A percentile compares a stretch with the other conserved stretches of the same genome.
Evolutionary conservation across 1,140 invertebrate genomes (phyloP).

Genomic region (Mesaphorura yosii): DNA sequence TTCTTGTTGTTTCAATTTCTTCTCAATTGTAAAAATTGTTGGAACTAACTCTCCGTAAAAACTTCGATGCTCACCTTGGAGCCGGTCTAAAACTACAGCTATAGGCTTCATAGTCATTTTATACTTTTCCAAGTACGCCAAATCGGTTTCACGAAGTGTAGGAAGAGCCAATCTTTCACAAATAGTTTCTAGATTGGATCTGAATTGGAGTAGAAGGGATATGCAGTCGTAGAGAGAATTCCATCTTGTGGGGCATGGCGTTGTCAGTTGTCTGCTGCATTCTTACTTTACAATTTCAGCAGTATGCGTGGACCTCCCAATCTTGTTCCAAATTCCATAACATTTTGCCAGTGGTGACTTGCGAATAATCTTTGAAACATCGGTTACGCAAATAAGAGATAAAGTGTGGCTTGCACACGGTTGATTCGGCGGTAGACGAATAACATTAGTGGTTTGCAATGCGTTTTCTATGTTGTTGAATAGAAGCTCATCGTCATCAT

Average conservation of each 20-base stretch:
- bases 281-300: constrained; percentile 4
- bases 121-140: constrained; percentile 4
- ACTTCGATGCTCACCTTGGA: constrained; percentile 6
- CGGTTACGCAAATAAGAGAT: neutral
- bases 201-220: neutral
- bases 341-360: constrained; percentile 9
- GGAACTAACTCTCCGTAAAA: constrained; percentile 12
- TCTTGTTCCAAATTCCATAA: constrained; percentile 6
- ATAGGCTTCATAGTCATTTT: neutral
- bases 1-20: neutral
- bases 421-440: constrained; percentile 5
- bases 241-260: constrained; percentile 7
- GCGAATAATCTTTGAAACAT: neutral
- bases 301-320: neutral
- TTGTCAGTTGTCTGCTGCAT: neutral
- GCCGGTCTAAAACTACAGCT: constrained; percentile 6
- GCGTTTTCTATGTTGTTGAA: neutral
- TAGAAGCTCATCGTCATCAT: neutral
- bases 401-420: constrained; percentile 9
- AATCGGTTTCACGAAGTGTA: neutral
- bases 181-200: neutral
- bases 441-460: neutral
- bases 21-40: neutral
- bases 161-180: neutral
- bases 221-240: constrained; percentile 13